Conservation (phyloP, 2,888 invertebrate genomes). For the Caenorhabditis panamensis region DNA sequence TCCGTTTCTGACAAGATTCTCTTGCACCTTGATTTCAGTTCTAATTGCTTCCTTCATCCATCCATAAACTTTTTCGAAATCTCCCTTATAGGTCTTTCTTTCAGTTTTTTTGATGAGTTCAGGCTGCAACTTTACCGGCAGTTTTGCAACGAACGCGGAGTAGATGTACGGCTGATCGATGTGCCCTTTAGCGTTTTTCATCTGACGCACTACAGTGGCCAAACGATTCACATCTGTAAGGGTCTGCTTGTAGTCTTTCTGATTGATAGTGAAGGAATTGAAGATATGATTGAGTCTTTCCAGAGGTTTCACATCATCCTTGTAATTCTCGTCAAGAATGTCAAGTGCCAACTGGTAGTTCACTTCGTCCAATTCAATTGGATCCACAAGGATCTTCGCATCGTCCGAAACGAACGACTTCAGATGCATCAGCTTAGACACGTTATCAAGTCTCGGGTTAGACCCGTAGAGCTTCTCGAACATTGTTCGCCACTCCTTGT, state of each 20-base stretch:
- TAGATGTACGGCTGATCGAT: neutral
- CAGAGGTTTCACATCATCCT: too few species aligned
- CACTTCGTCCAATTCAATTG: too few species aligned
- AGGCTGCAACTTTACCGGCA: neutral
- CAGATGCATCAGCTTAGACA: too few species aligned
- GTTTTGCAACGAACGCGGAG: neutral
- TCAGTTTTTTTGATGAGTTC: neutral
- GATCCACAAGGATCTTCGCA: too few species aligned
- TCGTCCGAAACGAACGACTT: too few species aligned
- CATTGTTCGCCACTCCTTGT: too few species aligned
- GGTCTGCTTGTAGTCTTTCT: neutral
- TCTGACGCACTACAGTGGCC: neutral
- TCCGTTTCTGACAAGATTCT: too few species aligned
- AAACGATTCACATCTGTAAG: neutral
- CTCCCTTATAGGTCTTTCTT: neutral
- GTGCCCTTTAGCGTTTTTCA: neutral
- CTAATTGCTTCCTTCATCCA: neutral
- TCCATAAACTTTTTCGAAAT: neutral
- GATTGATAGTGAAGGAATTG: neutral
- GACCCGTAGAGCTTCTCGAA: too few species aligned
- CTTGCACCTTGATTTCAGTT: neutral
- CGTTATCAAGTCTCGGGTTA: too few species aligned
- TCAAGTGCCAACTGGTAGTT: too few species aligned
- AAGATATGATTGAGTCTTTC: too few species aligned
- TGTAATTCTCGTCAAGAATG: too few species aligned